These are phyloP conservation scores for Brachylomia viminalis DNA, from an alignment of 2,888 invertebrate genomes.

Conservation along the genomic window DNA sequence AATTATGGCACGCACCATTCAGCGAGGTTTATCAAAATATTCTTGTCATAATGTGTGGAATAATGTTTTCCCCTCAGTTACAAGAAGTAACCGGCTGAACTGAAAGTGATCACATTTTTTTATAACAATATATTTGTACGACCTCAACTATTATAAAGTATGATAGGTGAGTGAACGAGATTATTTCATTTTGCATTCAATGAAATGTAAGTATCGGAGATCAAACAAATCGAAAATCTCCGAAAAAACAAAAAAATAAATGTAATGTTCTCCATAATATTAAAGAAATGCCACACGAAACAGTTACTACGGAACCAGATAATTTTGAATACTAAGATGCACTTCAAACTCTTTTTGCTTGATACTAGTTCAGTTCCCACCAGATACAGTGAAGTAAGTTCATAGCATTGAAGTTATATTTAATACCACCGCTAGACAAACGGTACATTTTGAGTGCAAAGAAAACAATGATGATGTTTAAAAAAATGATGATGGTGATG, in stretches of 20 bases:
- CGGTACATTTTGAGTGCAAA: conserved; percentile 32
- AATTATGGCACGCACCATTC: neutral
- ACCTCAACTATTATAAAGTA: neutral
- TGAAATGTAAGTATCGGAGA: neutral
- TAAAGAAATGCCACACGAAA: neutral
- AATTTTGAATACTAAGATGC: neutral
- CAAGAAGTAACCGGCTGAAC: too few species aligned
- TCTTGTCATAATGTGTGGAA: neutral
- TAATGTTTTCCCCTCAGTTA: neutral
- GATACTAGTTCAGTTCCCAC: conserved; percentile 52
- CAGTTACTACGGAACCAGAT: conserved; percentile 47
- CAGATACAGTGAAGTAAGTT: conserved; percentile 40
- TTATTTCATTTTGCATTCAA: neutral
- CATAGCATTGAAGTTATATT: conserved; percentile 44
- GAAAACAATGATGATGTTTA: conserved; percentile 18
- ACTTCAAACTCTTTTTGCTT: conserved; percentile 25
- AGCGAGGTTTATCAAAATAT: neutral
- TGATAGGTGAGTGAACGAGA: neutral
- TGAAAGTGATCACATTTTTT: neutral
- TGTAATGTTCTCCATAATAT: neutral
- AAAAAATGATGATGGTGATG: conserved; percentile 33
- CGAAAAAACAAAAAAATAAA: neutral
- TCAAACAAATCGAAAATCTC: neutral
- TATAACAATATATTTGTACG: neutral
- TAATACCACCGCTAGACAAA: conserved; percentile 28